A percentile compares a stretch with the other conserved stretches of the same genome.
phyloP scores from a whole-genome alignment of 2,113 vertebrate species.

The Tauraco erythrolophus region DNA sequence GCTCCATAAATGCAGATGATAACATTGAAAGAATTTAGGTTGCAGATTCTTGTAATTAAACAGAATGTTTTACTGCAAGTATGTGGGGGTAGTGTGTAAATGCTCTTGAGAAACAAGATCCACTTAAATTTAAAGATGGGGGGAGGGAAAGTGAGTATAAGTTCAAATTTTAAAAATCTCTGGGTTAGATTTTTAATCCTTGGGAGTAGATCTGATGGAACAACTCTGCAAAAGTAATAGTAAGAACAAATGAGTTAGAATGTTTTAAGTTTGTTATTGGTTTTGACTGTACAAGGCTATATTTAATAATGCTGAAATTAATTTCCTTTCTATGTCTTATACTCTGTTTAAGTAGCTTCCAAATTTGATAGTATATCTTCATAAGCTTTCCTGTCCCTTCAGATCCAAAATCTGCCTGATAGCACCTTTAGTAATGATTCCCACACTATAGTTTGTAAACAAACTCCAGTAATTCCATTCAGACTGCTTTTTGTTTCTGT shows the following conservation, averaged over 20 bases:
- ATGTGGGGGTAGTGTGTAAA: neutral
- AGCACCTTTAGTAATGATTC: neutral
- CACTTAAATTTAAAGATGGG: neutral
- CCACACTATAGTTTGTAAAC: neutral
- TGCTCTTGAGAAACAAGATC: neutral
- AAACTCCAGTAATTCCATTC: neutral
- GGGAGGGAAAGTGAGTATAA: neutral
- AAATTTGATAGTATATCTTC: neutral
- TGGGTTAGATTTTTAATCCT: neutral
- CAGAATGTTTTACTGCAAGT: neutral
- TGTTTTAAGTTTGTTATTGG: neutral
- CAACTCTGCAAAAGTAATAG: neutral
- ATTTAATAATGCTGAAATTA: neutral
- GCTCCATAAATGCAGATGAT: neutral
- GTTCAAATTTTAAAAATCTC: neutral
- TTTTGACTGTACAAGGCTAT: neutral
- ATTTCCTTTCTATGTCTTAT: neutral
- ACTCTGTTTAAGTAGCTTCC: neutral
- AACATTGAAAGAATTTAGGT: neutral
- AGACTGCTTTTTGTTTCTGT: neutral
- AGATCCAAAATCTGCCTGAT: neutral
- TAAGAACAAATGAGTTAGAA: neutral
- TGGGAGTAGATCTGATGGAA: neutral
- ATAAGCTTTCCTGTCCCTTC: neutral
- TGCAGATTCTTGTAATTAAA: neutral